Evolutionary conservation across 1,140 invertebrate genomes (phyloP), one percentile per base, ranked within the genome.

Genomic region (Maconellicoccus hirsutus): DNA sequence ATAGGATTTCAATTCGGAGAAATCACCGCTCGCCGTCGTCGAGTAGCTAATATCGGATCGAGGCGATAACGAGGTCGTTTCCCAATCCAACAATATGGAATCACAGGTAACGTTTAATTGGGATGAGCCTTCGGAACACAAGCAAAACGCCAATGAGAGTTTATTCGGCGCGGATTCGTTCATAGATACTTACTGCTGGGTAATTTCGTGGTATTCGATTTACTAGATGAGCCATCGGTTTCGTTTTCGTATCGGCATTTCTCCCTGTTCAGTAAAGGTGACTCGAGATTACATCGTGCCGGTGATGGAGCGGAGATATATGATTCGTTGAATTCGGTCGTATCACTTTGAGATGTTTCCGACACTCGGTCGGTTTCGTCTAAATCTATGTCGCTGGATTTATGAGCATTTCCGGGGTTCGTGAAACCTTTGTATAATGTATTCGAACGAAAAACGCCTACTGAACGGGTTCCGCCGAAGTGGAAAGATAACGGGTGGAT

Each of bases 401-500:
- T 66, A 10, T 26, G 61, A 66, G 25, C 21, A 25, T 22, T 66
- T 3, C 2, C n/a, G 1, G 61, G 22, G 10, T 22, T 66, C 6
- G 16, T 7, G 61, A 66, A 66, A 3, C 25, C 61, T 23, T 66
- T 66, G 25, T 66, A 26, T 25, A 66, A 23, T 6, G 61, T 26
- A 19, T 66, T 66, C 61, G 61, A 66, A 19, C 61, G 61, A 16
- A 23, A 66, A 16, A 66, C 19, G 3, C 25, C 61, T 8, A 66
- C 7, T 1, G 70, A 70, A 7, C 12, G 8, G 23, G 33, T 38
- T 3, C 14, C 22, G 16, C 10, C 29, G 21, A 52, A 52, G n/a
- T 70, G 29, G 22, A 25, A 42, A 21, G 52, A 33, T 61, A 69
- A 70, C 8, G 73, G 73, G 38, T 73, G 71, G 1, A 73, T 71